phyloP scores from a whole-genome alignment of 2,888 invertebrate species.

The Geophilus truncorum region DNA sequence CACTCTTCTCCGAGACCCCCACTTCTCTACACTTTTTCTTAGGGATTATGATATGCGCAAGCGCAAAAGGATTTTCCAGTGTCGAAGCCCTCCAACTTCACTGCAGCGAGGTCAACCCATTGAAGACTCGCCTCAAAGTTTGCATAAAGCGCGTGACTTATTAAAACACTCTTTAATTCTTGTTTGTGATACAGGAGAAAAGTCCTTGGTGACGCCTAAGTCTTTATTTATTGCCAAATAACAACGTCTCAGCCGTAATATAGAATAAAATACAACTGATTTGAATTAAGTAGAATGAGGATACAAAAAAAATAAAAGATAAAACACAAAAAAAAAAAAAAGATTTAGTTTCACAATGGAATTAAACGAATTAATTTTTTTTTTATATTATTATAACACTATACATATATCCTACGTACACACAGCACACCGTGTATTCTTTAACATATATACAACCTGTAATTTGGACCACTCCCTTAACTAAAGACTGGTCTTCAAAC shows the following conservation, averaged over 20 bases:
- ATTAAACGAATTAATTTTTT: neutral
- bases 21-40: slow-evolving; percentile 16
- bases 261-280: neutral
- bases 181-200: slow-evolving; percentile 13
- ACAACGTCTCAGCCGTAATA: slow-evolving; percentile 9
- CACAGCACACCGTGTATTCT: too few species aligned
- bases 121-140: slow-evolving; percentile 23
- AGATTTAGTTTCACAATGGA: neutral
- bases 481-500: slow-evolving; percentile 18
- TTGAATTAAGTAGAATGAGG: neutral
- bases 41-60: slow-evolving; percentile 2
- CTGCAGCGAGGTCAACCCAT: slow-evolving; percentile 8
- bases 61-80: slow-evolving; percentile 25
- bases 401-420: too few species aligned
- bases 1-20: slow-evolving; percentile 8
- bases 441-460: neutral
- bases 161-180: slow-evolving; percentile 25
- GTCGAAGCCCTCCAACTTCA: slow-evolving; percentile 11
- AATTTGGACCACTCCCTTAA: slow-evolving; percentile 7
- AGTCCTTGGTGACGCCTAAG: slow-evolving; percentile 10
- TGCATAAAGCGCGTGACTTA: slow-evolving; percentile 24
- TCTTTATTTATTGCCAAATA: slow-evolving; percentile 17
- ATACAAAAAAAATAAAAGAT: neutral
- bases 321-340: neutral
- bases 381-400: neutral